Evolutionary conservation across 1,140 invertebrate genomes (phyloP).

Genomic region (Conopomorpha cramerella): DNA sequence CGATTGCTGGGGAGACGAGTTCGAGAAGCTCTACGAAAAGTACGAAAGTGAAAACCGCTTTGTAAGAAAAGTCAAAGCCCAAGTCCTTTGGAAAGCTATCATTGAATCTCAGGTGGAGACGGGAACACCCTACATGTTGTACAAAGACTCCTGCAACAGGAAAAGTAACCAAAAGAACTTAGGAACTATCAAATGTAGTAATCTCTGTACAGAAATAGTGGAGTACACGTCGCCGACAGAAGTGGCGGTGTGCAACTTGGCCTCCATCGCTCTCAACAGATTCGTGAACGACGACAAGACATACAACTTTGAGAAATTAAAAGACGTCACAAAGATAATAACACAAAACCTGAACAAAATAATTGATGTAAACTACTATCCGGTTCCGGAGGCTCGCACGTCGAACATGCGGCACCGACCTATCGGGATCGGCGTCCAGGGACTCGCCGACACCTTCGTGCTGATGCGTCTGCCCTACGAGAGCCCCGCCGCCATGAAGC

Average conservation of each 20-base stretch:
- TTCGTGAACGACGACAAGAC: slow-evolving; percentile 82
- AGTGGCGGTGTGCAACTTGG: slow-evolving; percentile 97
- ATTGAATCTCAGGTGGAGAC: slow-evolving; percentile 97
- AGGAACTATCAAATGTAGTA: slow-evolving; percentile 98
- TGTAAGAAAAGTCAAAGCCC: slow-evolving; percentile 80
- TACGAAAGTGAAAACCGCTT: slow-evolving; percentile 87
- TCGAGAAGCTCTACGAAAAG: slow-evolving; percentile 85
- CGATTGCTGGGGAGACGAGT: slow-evolving; percentile 94
- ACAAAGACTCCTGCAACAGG: slow-evolving; percentile 96
- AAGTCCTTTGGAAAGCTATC: slow-evolving; percentile 92
- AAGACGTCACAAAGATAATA: slow-evolving; percentile 86
- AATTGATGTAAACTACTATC: slow-evolving; percentile 97
- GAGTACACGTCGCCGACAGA: slow-evolving; percentile 92
- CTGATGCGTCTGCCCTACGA: slow-evolving; percentile 94
- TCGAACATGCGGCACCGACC: slow-evolving; percentile 95
- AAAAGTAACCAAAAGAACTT: slow-evolving; percentile 99
- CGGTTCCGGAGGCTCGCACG: slow-evolving; percentile 82
- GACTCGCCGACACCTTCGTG: slow-evolving; percentile 95
- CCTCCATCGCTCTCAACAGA: slow-evolving; percentile 97
- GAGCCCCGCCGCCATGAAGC: slow-evolving; percentile 78
- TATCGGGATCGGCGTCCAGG: slow-evolving; percentile 96
- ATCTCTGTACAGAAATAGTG: slow-evolving; percentile 97
- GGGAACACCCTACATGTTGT: slow-evolving; percentile 97
- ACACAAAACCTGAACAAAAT: slow-evolving; percentile 96
- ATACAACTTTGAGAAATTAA: slow-evolving; percentile 91